Conservation (phyloP, 2,113 vertebrate species). For the Syngnathus scovelli region DNA sequence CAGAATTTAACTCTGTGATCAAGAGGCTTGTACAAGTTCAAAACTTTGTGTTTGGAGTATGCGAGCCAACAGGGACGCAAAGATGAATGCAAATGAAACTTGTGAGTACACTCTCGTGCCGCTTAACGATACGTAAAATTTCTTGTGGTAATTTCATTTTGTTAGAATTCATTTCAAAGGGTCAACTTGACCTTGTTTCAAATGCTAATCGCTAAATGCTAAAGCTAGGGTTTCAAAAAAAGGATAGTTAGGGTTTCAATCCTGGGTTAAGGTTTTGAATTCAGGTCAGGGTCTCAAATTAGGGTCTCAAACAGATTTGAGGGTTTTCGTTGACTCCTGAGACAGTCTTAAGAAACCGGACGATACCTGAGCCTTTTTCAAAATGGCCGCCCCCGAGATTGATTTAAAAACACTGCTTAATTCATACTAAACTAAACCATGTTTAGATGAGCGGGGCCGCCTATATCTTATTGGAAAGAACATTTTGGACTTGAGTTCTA, state of each 20-base stretch:
- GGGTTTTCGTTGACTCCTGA: no score
- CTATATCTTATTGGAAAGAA: no score
- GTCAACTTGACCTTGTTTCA: not conserved
- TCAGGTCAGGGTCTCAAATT: no score
- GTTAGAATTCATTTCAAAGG: not conserved
- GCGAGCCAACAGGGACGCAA: slow-evolving; percentile 57
- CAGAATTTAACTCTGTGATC: slow-evolving; percentile 15
- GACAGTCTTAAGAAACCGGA: no score
- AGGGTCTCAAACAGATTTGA: no score
- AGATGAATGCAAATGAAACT: not conserved
- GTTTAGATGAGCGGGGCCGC: no score
- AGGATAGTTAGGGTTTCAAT: not conserved
- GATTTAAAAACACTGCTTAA: no score
- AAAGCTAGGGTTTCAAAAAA: not conserved
- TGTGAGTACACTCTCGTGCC: not conserved
- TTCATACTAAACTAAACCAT: no score
- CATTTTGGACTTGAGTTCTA: no score
- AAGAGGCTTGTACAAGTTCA: slow-evolving; percentile 19
- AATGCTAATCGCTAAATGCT: not conserved
- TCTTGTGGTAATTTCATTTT: not conserved
- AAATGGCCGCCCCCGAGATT: no score
- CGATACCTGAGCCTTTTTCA: no score
- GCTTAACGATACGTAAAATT: not conserved
- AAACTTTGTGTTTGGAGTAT: slow-evolving; percentile 2
- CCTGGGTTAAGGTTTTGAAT: no score